Percentiles rank a stretch among this genome's conserved stretches.
These are phyloP conservation scores for Heliocidaris erythrogramma DNA, from an alignment of 35 echinoderm and acorn worm species.

Conservation along the genomic window DNA sequence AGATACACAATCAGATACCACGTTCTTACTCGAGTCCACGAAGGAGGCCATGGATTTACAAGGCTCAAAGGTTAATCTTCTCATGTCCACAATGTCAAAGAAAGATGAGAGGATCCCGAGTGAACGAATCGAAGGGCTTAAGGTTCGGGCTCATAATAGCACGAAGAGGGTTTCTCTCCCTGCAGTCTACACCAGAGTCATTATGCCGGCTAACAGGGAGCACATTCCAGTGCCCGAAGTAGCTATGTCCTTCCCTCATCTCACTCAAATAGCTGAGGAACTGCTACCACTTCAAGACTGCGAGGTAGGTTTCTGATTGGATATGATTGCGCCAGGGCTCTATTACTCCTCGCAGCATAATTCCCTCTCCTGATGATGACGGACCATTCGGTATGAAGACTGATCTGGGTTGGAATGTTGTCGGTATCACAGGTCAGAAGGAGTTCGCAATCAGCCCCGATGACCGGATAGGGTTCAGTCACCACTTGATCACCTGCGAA, in stretches of 20 bases:
- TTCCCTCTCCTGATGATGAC: slow-evolving; percentile 44
- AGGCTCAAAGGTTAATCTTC: slow-evolving; percentile 23
- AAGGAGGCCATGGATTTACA: slow-evolving; percentile 4
- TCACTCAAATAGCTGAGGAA: slow-evolving; percentile 52
- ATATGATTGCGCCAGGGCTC: slow-evolving; percentile 75
- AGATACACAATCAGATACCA: slow-evolving; percentile 40
- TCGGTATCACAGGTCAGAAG: neutral
- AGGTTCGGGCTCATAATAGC: slow-evolving; percentile 33
- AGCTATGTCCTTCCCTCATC: slow-evolving; percentile 64
- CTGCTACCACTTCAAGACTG: slow-evolving; percentile 57
- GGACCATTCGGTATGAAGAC: slow-evolving; percentile 63
- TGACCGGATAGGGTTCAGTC: slow-evolving; percentile 29
- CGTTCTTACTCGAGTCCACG: slow-evolving; percentile 23
- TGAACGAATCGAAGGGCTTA: slow-evolving; percentile 6
- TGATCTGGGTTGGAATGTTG: slow-evolving; percentile 58
- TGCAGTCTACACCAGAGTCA: slow-evolving; percentile 44
- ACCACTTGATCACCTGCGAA: neutral
- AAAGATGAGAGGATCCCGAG: slow-evolving; percentile 32
- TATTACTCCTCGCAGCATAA: slow-evolving; percentile 60
- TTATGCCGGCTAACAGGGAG: slow-evolving; percentile 68
- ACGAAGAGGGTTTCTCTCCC: slow-evolving; percentile 55
- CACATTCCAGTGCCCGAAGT: slow-evolving; percentile 71
- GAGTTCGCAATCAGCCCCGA: neutral
- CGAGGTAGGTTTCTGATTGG: slow-evolving; percentile 79
- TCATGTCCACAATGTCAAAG: slow-evolving; percentile 20